Evolutionary conservation across 2,797 vertebrate genomes (phyloP), one percentile per base, ranked within the genome.

Genomic region (Xenentodon cancila): DNA sequence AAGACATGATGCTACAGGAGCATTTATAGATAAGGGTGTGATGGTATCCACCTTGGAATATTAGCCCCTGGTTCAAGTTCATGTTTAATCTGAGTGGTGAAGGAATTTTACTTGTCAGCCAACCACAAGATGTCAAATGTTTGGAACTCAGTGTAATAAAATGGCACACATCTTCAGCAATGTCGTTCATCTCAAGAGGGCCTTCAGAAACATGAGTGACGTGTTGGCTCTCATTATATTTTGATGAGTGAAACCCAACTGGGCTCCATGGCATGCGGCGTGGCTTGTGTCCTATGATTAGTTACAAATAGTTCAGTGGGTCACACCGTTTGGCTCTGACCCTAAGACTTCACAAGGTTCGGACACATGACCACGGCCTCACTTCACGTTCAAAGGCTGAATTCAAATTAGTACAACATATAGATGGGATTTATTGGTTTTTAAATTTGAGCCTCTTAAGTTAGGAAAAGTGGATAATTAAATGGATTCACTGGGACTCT

Each of bases 271-370:
- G 70, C 70, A 82, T 60, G 73, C 72, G 71, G 79, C 46, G 80
- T 69, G 83, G 79, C 78, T 80, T 79, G 84, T 73, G 83, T 82
- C 81, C 82, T 88, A 82, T 90, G 84, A 88, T 89, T 84, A 88
- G 88, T 87, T 82, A 75, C 84, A 85, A 75, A 87, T 83, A 83
- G 84, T 89, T 89, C 84, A 86, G 75, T 82, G 74, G 87, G 87
- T 86, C 87, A 80, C 62, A 66, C 51, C 3, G 43, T 63, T 80
- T 79, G 80, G 82, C 80, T 77, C 57, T 57, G 62, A 75, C 67
- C 65, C 46, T 0, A 2, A 73, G 67, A 81, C 77, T 71, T 79
- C 65, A 68, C 62, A 67, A 65, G 64, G 49, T 77, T 73, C 32
- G 20, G 63, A 75, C 64, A 74, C 20, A 69, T 52, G 53, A 59